Conservation (phyloP, 2,113 vertebrate species). For the Probosciger aterrimus region DNA sequence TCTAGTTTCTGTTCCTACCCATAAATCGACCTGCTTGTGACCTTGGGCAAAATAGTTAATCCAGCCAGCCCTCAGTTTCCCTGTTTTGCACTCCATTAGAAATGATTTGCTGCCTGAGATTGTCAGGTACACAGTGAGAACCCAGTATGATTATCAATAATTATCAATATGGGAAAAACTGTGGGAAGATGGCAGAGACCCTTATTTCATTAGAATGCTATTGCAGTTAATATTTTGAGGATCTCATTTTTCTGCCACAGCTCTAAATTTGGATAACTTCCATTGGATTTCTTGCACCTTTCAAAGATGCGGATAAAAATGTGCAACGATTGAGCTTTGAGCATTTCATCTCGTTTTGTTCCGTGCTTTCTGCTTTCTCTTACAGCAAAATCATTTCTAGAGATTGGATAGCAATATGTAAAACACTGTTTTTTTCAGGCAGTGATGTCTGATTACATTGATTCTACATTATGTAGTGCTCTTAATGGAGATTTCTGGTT, state of each 20-base stretch:
- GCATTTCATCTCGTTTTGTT: neutral
- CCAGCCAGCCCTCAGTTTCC: conserved; percentile 57
- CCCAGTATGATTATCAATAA: neutral
- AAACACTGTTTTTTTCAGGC: neutral
- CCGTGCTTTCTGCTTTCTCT: neutral
- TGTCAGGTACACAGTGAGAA: neutral
- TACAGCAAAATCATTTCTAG: conserved; percentile 18
- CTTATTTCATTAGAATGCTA: neutral
- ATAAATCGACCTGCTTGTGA: conserved; percentile 22
- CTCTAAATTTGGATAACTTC: neutral
- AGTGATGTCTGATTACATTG: conserved; percentile 27
- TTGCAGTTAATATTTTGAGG: neutral
- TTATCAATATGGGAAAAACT: neutral
- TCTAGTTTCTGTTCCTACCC: neutral
- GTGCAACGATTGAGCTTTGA: neutral
- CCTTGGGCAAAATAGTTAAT: conserved; percentile 39
- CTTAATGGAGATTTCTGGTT: conserved; percentile 49
- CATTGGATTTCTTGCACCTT: neutral
- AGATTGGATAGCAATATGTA: conserved; percentile 37
- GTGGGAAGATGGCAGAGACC: neutral
- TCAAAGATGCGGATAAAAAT: neutral
- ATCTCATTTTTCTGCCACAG: neutral
- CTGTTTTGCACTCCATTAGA: conserved; percentile 7
- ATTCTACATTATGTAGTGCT: neutral
- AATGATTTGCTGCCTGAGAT: conserved; percentile 27